phyloP scores from a whole-genome alignment of 2,888 invertebrate genomes.

The Synergus gifuensis region DNA sequence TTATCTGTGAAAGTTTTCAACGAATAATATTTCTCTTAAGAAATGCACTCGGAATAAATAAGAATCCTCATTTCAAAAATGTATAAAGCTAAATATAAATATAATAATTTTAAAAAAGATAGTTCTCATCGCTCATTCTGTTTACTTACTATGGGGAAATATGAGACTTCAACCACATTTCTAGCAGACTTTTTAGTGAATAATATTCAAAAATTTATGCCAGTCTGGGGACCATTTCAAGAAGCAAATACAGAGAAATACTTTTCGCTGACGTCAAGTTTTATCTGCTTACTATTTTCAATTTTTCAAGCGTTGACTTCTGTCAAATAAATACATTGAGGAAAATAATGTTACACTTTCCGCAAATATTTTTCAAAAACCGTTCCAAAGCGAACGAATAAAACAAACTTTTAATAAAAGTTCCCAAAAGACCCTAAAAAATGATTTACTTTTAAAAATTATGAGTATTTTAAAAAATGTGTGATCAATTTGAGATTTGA shows the following conservation, averaged over 20 bases:
- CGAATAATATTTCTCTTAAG: not conserved
- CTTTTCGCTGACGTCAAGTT: not conserved
- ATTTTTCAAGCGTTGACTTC: not conserved
- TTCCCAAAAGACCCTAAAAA: not conserved
- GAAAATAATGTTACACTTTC: not conserved
- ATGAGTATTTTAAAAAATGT: not conserved
- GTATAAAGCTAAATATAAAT: not conserved
- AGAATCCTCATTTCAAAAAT: not conserved
- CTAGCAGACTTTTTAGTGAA: not conserved
- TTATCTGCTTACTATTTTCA: not conserved
- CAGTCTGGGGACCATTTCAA: slow-evolving; percentile 3
- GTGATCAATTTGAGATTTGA: too few species aligned
- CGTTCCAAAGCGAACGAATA: not conserved
- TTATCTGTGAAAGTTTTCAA: too few species aligned
- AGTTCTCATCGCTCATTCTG: too few species aligned
- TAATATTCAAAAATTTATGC: slow-evolving; percentile 13
- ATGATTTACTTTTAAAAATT: not conserved
- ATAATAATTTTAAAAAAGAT: not conserved
- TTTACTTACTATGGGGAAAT: not conserved
- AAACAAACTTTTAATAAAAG: not conserved
- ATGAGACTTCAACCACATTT: not conserved
- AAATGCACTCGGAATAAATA: not conserved
- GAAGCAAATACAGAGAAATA: not conserved
- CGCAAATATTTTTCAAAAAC: not conserved
- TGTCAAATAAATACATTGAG: not conserved